These are phyloP conservation scores for Dimorphilus gyrociliatus DNA, from an alignment of 2,888 invertebrate species.

Conservation along the genomic window DNA sequence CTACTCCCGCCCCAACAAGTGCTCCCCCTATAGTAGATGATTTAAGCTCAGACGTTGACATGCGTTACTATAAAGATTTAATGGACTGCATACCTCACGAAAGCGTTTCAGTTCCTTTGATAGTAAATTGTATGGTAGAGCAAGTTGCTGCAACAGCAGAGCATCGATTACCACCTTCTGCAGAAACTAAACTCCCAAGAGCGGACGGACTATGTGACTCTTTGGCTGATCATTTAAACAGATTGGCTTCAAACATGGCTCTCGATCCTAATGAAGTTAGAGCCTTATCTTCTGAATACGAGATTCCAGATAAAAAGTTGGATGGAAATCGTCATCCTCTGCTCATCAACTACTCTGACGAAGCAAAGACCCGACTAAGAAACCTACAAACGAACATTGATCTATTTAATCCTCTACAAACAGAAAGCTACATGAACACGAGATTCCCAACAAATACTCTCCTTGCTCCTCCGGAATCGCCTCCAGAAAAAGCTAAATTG, in stretches of 20 bases:
- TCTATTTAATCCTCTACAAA: no score
- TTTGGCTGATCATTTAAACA: conserved; percentile 22
- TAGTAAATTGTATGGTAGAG: conserved; percentile 34
- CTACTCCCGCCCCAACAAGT: background rate
- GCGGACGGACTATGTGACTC: conserved; percentile 23
- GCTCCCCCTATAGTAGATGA: conserved; percentile 1
- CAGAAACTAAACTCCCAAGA: conserved; percentile 17
- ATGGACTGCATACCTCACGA: conserved; percentile 32
- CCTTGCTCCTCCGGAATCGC: no score
- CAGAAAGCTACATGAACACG: no score
- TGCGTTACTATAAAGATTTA: conserved; percentile 34
- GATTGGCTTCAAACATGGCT: conserved; percentile 26
- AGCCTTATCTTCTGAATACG: no score
- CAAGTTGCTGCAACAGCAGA: conserved; percentile 31
- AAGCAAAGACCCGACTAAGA: no score
- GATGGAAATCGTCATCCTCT: no score
- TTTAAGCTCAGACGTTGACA: conserved; percentile 25
- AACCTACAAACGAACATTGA: no score
- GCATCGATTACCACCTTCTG: conserved; percentile 25
- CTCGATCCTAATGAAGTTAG: no score
- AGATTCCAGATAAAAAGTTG: no score
- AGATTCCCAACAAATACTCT: no score
- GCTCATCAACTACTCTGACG: no score
- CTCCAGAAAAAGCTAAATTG: conserved; percentile 14
- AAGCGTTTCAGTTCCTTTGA: conserved; percentile 29